Percentiles rank a stretch among this genome's conserved stretches.
Evolutionary conservation across 1,140 invertebrate genomes (phyloP).

Genomic region (Pectinophora gossypiella): DNA sequence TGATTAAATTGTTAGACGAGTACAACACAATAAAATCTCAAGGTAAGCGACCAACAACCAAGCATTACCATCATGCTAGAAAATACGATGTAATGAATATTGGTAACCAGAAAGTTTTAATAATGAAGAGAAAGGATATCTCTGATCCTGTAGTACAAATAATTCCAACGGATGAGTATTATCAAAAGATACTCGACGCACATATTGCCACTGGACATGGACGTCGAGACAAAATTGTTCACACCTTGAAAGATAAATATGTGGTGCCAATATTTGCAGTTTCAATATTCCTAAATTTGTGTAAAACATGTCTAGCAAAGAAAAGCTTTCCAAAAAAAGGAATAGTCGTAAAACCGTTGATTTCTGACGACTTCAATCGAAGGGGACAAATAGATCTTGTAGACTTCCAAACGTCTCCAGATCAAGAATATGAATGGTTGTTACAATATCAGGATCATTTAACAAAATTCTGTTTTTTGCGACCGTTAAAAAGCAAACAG

Average conservation of each 20-base stretch:
- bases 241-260: conserved; percentile 17
- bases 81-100: neutral
- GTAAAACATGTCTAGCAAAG: conserved; percentile 15
- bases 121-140: neutral
- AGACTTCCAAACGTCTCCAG: conserved; percentile 16
- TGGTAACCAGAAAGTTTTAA: neutral
- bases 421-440: conserved; percentile 16
- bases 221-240: conserved; percentile 10
- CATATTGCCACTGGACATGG: neutral
- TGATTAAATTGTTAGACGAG: conserved; percentile 16
- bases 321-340: conserved; percentile 17
- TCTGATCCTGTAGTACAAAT: neutral
- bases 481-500: conserved; percentile 47
- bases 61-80: conserved; percentile 18
- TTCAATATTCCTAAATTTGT: conserved; percentile 17
- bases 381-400: conserved; percentile 7
- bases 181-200: neutral
- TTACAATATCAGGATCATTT: conserved; percentile 64
- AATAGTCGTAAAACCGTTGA: conserved; percentile 13
- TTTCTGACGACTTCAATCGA: conserved; percentile 15
- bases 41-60: conserved; percentile 10
- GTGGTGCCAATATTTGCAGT: conserved; percentile 14
- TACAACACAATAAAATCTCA: conserved; percentile 8
- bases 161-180: neutral
- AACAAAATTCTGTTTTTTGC: conserved; percentile 61